phyloP scores from a whole-genome alignment of 2,113 vertebrate species.

The Atlantisia rogersi region DNA sequence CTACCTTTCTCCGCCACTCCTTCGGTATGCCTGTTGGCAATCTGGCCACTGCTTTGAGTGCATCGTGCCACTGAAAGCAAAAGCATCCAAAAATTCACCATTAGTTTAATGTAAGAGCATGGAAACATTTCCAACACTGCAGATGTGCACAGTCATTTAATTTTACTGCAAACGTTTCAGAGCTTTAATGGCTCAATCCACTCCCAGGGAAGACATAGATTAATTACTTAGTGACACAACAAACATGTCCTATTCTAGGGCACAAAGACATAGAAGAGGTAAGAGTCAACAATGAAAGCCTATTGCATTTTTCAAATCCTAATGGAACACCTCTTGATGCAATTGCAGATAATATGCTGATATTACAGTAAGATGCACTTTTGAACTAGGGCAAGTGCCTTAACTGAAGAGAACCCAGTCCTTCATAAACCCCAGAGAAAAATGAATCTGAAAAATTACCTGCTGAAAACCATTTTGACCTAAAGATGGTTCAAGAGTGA shows the following conservation, averaged over 20 bases:
- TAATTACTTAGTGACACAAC: neutral
- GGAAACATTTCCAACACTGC: neutral
- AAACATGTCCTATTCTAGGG: neutral
- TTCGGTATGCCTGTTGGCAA: constrained; percentile 94
- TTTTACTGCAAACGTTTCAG: neutral
- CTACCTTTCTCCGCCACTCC: constrained; percentile 95
- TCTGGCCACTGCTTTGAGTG: constrained; percentile 94
- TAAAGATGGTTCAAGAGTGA: constrained; percentile 94
- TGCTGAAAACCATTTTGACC: constrained; percentile 98
- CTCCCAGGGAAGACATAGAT: neutral
- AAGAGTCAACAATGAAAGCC: neutral
- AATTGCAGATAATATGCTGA: neutral
- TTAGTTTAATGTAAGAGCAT: neutral
- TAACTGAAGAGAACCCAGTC: neutral
- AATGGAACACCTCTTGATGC: neutral
- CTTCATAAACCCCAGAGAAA: neutral
- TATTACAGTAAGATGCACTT: neutral
- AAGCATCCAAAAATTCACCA: neutral
- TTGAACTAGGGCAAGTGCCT: neutral
- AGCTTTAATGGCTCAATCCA: neutral
- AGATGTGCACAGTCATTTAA: neutral
- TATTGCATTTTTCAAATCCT: neutral
- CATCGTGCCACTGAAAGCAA: constrained; percentile 92
- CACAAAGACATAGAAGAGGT: neutral
- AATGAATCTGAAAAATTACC: constrained; percentile 76